These are phyloP conservation scores for Lindbergichthys nudifrons DNA, from an alignment of 2,797 vertebrate genomes.

Conservation along the genomic window DNA sequence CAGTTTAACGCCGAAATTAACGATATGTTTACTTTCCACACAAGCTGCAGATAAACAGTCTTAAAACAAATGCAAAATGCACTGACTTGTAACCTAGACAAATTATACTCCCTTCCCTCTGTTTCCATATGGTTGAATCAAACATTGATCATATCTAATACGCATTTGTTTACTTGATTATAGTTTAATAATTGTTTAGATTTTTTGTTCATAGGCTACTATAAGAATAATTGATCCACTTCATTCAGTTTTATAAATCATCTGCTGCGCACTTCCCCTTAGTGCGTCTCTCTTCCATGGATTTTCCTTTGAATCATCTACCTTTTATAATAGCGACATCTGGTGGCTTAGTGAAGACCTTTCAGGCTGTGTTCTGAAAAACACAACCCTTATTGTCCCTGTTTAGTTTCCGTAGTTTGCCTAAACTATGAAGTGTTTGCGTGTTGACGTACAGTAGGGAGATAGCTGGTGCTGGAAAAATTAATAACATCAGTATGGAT, in stretches of 20 bases:
- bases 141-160: not conserved
- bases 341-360: constrained; percentile 18
- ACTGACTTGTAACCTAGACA: not conserved
- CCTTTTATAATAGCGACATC: constrained; percentile 78
- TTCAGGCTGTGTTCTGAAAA: not conserved
- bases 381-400: constrained; percentile 19
- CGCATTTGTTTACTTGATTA: not conserved
- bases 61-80: not conserved
- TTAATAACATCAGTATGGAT: constrained; percentile 55
- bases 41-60: not conserved
- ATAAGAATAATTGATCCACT: not conserved
- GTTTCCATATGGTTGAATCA: not conserved
- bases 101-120: not conserved
- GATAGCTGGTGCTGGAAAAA: accelerated
- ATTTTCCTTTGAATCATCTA: accelerated
- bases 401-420: constrained; percentile 56
- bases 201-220: not conserved
- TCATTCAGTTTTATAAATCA: not conserved
- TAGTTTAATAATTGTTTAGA: no score
- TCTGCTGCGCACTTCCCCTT: not conserved
- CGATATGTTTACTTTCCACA: no score
- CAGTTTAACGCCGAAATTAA: no score
- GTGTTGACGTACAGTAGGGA: not conserved
- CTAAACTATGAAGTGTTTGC: not conserved
- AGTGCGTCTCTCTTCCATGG: constrained; percentile 6